These are phyloP conservation scores for Eupeodes latifasciatus DNA, from an alignment of 2,888 invertebrate genomes.

Conservation along the genomic window DNA sequence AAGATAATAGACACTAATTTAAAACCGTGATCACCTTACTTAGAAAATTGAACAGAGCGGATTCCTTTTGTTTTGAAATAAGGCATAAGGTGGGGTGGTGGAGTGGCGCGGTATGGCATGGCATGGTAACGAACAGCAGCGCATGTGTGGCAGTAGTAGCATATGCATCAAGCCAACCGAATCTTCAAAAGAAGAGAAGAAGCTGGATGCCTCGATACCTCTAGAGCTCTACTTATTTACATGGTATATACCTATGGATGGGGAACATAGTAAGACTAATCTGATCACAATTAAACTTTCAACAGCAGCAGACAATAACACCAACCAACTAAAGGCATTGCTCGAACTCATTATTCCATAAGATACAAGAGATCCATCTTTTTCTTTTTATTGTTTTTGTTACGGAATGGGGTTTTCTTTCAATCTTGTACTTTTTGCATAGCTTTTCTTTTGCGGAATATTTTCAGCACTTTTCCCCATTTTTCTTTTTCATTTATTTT, in stretches of 20 bases:
- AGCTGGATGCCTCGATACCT: no score
- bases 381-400: slow-evolving; percentile 5
- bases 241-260: not conserved
- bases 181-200: slow-evolving; percentile 12
- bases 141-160: slow-evolving; percentile 18
- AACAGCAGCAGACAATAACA: slow-evolving; percentile 64
- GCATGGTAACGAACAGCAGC: not conserved
- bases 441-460: slow-evolving; percentile 64
- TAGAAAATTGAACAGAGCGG: slow-evolving; percentile 54
- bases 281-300: slow-evolving; percentile 75
- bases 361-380: slow-evolving; percentile 52
- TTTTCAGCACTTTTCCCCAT: slow-evolving; percentile 63
- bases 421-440: slow-evolving; percentile 13
- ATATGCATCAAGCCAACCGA: slow-evolving; percentile 8
- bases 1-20: slow-evolving; percentile 55
- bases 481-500: slow-evolving; percentile 12
- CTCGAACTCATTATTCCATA: slow-evolving; percentile 72
- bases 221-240: no score
- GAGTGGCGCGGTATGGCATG: no score
- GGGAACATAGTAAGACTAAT: slow-evolving; percentile 43
- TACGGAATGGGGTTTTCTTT: slow-evolving; percentile 48
- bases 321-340: slow-evolving; percentile 41
- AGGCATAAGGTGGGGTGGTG: no score
- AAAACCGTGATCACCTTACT: slow-evolving; percentile 62
- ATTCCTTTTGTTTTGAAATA: slow-evolving; percentile 62